Conservation (phyloP, 2,888 invertebrate species). For the Dolomedes plantarius region DNA sequence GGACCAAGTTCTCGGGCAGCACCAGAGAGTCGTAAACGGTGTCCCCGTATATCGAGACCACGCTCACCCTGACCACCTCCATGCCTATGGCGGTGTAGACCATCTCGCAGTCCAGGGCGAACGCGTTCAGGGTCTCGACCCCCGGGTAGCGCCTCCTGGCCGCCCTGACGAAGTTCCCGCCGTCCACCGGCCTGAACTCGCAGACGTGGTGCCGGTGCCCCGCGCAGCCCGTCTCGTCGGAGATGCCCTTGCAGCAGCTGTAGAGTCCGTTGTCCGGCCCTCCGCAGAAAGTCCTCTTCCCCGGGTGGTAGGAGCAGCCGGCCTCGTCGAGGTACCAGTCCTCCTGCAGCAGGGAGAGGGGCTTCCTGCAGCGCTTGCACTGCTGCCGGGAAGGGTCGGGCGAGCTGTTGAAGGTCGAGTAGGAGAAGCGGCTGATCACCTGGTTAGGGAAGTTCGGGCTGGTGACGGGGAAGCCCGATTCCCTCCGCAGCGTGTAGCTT, state of each 20-base stretch:
- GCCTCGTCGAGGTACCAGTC: neutral
- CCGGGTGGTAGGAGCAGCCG: conserved; percentile 29
- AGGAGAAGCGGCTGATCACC: neutral
- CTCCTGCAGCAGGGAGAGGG: neutral
- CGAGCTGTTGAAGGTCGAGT: neutral
- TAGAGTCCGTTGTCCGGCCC: conserved; percentile 7
- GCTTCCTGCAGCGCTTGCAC: neutral
- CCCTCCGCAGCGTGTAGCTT: neutral
- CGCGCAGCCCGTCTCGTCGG: neutral
- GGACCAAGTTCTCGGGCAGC: conserved; percentile 71
- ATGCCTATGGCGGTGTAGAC: conserved; percentile 67
- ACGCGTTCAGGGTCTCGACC: neutral
- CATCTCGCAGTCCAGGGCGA: conserved; percentile 40
- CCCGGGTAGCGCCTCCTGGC: neutral
- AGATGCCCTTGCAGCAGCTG: neutral
- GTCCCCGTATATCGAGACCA: conserved; percentile 72
- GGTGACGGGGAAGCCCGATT: neutral
- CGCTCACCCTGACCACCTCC: conserved; percentile 73
- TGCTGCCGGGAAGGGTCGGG: neutral
- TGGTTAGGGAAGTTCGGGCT: neutral
- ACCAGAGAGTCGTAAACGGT: conserved; percentile 74
- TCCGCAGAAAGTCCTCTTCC: neutral
- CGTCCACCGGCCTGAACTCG: neutral
- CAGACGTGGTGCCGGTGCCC: neutral
- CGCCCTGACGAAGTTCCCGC: neutral